Percentiles rank a stretch among this genome's conserved stretches.
These are phyloP conservation scores for Phalera bucephala DNA, from an alignment of 2,888 invertebrate species.

Conservation along the genomic window DNA sequence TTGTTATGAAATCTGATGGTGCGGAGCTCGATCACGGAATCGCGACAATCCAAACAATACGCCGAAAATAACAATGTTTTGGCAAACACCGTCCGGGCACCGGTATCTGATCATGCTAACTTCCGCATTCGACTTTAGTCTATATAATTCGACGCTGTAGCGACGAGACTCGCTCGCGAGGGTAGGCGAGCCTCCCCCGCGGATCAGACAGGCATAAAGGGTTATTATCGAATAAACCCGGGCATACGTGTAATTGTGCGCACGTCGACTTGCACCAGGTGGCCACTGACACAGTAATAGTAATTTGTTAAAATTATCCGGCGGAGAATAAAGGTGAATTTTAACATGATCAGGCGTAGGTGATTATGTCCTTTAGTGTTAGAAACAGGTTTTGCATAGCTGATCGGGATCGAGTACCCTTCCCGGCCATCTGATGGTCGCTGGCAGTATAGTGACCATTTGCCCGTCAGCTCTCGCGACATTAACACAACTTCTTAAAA, in stretches of 20 bases:
- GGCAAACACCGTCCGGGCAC: slow-evolving; percentile 41
- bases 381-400: too few relatives aligned
- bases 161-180: slow-evolving; percentile 13
- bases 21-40: slow-evolving; percentile 57
- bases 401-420: too few relatives aligned
- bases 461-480: too few relatives aligned
- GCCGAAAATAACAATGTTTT: slow-evolving; percentile 50
- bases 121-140: slow-evolving; percentile 3
- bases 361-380: too few relatives aligned
- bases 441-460: too few relatives aligned
- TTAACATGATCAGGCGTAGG: too few relatives aligned
- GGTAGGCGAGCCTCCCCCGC: slow-evolving; percentile 33
- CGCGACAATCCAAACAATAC: slow-evolving; percentile 46
- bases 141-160: slow-evolving; percentile 7
- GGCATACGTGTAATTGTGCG: slow-evolving; percentile 31
- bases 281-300: slow-evolving; percentile 36
- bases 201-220: slow-evolving; percentile 46
- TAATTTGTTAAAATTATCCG: slow-evolving; percentile 25
- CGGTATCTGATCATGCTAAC: slow-evolving; percentile 23
- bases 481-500: too few relatives aligned
- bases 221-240: slow-evolving; percentile 42
- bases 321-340: too few relatives aligned
- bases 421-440: too few relatives aligned
- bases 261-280: slow-evolving; percentile 35
- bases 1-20: slow-evolving; percentile 63